Conservation (phyloP, 2,888 invertebrate genomes). For the Polydrusus cervinus region DNA sequence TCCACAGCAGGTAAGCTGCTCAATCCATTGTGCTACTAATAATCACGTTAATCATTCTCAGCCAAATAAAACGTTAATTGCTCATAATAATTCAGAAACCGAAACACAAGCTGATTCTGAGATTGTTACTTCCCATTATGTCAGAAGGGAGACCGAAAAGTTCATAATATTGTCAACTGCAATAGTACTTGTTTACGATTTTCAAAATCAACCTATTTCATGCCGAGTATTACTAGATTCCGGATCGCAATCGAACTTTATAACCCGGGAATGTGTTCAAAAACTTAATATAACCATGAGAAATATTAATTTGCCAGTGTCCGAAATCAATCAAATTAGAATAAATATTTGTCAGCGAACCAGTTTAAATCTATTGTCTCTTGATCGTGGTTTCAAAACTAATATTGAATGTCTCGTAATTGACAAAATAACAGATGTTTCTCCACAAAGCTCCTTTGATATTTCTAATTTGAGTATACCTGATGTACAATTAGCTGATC, state of each 20-base stretch:
- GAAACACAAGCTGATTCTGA: constrained; percentile 4
- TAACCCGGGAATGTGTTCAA: constrained; percentile 15
- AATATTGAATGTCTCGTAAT: too few species aligned
- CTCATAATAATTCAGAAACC: neutral
- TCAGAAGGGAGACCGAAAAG: constrained; percentile 12
- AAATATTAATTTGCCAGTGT: constrained; percentile 41
- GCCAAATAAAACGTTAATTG: neutral
- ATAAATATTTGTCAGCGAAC: constrained; percentile 32
- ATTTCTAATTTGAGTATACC: constrained; percentile 41
- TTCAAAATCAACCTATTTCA: too few species aligned
- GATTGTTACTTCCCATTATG: neutral
- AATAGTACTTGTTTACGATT: neutral
- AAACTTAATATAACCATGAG: constrained; percentile 28
- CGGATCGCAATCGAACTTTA: too few species aligned
- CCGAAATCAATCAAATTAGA: constrained; percentile 47
- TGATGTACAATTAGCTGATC: constrained; percentile 40
- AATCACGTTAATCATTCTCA: neutral
- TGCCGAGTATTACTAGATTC: too few species aligned
- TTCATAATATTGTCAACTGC: neutral
- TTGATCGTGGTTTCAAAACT: constrained; percentile 20
- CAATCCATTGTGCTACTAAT: neutral
- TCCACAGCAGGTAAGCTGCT: neutral
- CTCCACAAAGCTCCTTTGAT: constrained; percentile 27
- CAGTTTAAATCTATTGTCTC: constrained; percentile 15
- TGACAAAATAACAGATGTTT: constrained; percentile 11